Evolutionary conservation across 1,140 invertebrate genomes (phyloP).

Genomic region (Zaprionus lachaisei): DNA sequence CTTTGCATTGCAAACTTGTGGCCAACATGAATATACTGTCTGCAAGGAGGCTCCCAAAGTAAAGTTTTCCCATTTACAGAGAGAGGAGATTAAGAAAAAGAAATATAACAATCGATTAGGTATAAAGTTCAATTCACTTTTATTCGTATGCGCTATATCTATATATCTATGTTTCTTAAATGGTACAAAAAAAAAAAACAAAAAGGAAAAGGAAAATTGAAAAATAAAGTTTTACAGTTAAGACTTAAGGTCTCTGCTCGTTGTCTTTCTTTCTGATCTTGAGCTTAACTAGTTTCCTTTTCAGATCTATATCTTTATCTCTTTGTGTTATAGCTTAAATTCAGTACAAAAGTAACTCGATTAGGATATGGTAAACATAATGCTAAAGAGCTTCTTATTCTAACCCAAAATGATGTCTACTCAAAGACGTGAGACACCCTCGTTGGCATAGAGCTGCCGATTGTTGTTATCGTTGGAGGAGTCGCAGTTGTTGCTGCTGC

Average conservation of each 20-base stretch:
- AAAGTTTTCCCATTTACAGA: background rate
- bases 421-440: constrained; percentile 71
- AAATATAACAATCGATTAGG: background rate
- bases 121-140: background rate
- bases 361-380: constrained; percentile 21
- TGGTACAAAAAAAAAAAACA: constrained; percentile 1
- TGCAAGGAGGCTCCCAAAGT: background rate
- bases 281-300: background rate
- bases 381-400: constrained; percentile 6
- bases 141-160: background rate
- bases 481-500: constrained; percentile 5
- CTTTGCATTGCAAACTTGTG: too few relatives aligned
- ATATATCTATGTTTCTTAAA: background rate
- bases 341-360: constrained; percentile 32
- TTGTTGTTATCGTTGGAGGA: constrained; percentile 20
- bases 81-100: background rate
- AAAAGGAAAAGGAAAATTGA: background rate
- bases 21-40: background rate
- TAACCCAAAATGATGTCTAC: background rate
- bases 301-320: background rate
- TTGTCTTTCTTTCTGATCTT: background rate
- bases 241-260: constrained; percentile 14
- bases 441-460: constrained; percentile 66
- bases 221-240: constrained; percentile 6
- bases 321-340: background rate